Conservation (phyloP, 2,888 invertebrate species). For the Callyntrura sp. region DNA sequence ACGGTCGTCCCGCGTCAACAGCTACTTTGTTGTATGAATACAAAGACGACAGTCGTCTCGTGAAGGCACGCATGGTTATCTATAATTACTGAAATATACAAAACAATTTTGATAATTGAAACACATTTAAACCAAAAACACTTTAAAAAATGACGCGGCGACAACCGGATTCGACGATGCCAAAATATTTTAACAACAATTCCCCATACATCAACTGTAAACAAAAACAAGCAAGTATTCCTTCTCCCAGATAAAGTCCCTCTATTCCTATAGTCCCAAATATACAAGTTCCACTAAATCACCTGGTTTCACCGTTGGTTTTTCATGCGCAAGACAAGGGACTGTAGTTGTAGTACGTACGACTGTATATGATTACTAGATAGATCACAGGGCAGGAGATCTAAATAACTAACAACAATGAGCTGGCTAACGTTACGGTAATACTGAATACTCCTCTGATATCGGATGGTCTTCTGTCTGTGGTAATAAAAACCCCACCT, state of each 20-base stretch:
- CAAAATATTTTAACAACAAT: too few relatives aligned
- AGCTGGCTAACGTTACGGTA: too few relatives aligned
- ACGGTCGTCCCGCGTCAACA: not conserved
- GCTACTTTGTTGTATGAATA: not conserved
- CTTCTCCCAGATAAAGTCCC: not conserved
- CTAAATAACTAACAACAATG: conserved; percentile 19
- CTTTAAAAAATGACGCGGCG: too few relatives aligned
- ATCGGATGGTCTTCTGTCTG: too few relatives aligned
- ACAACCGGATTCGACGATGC: too few relatives aligned
- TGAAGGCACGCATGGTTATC: conserved; percentile 51
- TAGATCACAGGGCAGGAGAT: too few relatives aligned
- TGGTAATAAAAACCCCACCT: too few relatives aligned
- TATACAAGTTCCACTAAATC: not conserved
- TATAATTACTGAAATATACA: not conserved
- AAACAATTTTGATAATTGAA: too few relatives aligned
- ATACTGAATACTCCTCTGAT: not conserved
- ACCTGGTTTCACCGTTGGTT: conserved; percentile 21
- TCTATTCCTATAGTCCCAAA: not conserved
- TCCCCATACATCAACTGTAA: not conserved
- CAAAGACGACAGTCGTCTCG: conserved; percentile 30
- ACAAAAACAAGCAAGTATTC: not conserved
- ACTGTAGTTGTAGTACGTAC: not conserved
- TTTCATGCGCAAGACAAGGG: not conserved
- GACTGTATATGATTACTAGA: too few relatives aligned
- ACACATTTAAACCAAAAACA: too few relatives aligned